Evolutionary conservation across 2,797 vertebrate species (phyloP).

Genomic region (Emydoidea blandingii): DNA sequence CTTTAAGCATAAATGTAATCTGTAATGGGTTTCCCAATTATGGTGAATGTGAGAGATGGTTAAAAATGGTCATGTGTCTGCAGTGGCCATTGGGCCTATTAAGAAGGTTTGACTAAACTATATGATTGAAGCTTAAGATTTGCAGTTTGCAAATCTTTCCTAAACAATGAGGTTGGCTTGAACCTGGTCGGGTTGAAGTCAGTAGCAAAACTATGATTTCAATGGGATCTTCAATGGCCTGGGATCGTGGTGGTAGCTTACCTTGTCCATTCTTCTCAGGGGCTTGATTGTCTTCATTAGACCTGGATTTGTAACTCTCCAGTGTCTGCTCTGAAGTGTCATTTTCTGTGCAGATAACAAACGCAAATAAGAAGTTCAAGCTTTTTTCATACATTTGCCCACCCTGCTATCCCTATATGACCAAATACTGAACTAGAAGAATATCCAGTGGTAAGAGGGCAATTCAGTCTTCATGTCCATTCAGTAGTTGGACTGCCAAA

Average conservation of each 20-base stretch:
- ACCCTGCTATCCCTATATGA: background rate
- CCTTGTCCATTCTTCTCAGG: conserved; percentile 74
- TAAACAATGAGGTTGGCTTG: background rate
- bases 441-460: background rate
- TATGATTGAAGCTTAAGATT: background rate
- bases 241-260: conserved; percentile 39
- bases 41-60: background rate
- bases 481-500: background rate
- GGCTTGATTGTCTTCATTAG: conserved; percentile 84
- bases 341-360: conserved; percentile 84
- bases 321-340: conserved; percentile 87
- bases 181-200: background rate
- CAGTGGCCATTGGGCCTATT: background rate
- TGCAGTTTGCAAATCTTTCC: background rate
- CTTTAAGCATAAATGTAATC: background rate
- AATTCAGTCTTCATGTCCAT: fast-evolving
- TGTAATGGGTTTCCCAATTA: background rate
- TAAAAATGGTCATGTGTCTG: background rate
- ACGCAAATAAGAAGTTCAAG: background rate
- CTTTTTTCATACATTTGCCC: background rate
- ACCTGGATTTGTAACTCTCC: conserved; percentile 90
- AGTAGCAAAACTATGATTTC: background rate
- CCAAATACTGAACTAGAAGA: background rate
- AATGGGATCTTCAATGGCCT: background rate
- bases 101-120: background rate